Conservation (phyloP, 2,113 vertebrate genomes). For the Atrichornis clamosus region DNA sequence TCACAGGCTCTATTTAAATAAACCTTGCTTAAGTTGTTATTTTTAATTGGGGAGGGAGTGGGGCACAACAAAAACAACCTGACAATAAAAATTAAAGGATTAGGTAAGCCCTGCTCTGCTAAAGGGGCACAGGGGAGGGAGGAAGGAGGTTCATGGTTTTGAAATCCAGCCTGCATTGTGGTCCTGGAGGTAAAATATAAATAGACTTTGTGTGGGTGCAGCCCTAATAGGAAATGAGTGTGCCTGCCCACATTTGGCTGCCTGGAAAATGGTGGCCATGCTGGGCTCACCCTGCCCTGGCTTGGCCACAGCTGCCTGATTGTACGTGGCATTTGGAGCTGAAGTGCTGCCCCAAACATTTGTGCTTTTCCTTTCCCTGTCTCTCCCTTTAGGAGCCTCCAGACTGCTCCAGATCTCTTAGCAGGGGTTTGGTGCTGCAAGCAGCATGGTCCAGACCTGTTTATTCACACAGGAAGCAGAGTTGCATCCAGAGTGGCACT, state of each 20-base stretch:
- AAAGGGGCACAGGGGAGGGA: neutral
- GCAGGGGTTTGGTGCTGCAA: neutral
- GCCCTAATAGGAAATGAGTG: conserved; percentile 48
- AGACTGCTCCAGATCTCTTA: neutral
- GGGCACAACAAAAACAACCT: neutral
- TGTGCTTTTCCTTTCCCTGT: neutral
- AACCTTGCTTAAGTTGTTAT: conserved; percentile 4
- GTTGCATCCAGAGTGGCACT: neutral
- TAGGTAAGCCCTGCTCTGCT: neutral
- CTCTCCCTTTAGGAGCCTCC: neutral
- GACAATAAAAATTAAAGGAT: conserved; percentile 25
- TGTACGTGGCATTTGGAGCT: neutral
- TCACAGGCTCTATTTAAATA: neutral
- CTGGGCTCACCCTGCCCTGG: neutral
- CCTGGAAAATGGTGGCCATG: neutral
- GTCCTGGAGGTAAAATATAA: conserved; percentile 41
- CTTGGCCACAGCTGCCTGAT: neutral
- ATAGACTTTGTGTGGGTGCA: neutral
- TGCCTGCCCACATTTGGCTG: neutral
- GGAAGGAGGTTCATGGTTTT: conserved; percentile 40
- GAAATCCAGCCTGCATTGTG: conserved; percentile 39
- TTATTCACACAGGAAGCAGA: neutral
- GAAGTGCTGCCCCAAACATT: conserved; percentile 10
- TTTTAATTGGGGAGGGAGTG: neutral
- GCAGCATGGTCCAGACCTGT: neutral